phyloP scores from a whole-genome alignment of 2,888 invertebrate genomes.

The Epicampocera succincta region DNA sequence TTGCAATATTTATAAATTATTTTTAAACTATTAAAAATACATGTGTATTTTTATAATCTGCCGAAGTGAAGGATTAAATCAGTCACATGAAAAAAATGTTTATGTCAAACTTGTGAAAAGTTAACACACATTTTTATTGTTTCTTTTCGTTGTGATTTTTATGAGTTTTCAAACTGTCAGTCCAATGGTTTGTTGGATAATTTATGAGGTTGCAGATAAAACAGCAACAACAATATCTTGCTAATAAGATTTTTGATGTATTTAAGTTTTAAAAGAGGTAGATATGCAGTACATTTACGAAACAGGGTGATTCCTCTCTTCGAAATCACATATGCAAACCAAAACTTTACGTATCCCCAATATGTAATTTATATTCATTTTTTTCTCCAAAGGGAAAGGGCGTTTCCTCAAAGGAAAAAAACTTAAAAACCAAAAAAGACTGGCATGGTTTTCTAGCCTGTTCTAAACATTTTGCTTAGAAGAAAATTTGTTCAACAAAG shows the following conservation, averaged over 20 bases:
- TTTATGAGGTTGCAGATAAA: conserved; percentile 45
- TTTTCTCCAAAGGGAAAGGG: too few species aligned
- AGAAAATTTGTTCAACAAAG: too few species aligned
- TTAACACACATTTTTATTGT: conserved; percentile 8
- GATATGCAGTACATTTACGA: too few species aligned
- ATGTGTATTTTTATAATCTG: conserved; percentile 26
- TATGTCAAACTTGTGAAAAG: conserved; percentile 57
- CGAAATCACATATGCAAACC: too few species aligned
- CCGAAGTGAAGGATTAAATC: conserved; percentile 66
- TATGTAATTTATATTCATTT: too few species aligned
- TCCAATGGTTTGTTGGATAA: conserved; percentile 35
- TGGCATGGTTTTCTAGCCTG: too few species aligned
- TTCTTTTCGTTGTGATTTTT: conserved; percentile 27
- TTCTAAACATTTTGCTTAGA: too few species aligned
- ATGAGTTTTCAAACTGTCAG: conserved; percentile 47
- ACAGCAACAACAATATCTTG: conserved; percentile 21
- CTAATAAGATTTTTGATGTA: conserved; percentile 17
- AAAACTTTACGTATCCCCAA: too few species aligned
- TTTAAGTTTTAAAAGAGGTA: conserved; percentile 2
- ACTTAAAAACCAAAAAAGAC: too few species aligned
- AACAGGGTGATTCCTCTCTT: too few species aligned
- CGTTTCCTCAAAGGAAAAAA: too few species aligned
- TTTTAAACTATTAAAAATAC: conserved; percentile 13
- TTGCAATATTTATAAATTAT: conserved; percentile 2
- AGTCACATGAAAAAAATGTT: conserved; percentile 54